A percentile compares a stretch with the other conserved stretches of the same genome.
phyloP scores from a whole-genome alignment of 2,113 vertebrate species.

The Anhinga rufa region DNA sequence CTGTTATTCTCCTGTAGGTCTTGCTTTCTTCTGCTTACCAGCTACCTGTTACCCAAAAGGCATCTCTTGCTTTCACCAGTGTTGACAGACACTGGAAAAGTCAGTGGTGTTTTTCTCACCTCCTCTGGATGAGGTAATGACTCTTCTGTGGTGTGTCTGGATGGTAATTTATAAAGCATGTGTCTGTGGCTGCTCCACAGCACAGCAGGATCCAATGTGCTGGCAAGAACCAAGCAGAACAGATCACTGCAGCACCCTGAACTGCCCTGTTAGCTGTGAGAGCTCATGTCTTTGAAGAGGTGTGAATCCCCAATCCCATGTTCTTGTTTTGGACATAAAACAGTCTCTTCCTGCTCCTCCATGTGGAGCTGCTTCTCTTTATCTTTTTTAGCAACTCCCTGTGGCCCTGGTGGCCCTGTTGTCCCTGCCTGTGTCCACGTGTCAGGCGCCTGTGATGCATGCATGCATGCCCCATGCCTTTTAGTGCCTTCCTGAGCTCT shows the following conservation, averaged over 20 bases:
- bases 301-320: background rate
- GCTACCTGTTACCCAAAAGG: background rate
- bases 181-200: background rate
- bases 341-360: background rate
- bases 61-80: background rate
- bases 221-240: background rate
- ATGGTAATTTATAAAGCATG: background rate
- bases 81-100: background rate
- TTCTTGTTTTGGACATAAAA: background rate
- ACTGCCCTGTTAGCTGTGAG: background rate
- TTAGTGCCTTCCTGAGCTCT: background rate
- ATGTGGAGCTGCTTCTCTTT: background rate
- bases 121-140: background rate
- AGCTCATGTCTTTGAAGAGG: background rate
- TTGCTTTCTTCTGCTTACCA: background rate
- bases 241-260: background rate
- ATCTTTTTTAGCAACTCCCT: background rate
- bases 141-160: background rate
- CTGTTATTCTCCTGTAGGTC: background rate
- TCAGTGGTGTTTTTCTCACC: background rate
- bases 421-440: too few species aligned
- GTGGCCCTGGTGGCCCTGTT: background rate
- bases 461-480: rapidly evolving
- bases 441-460: background rate
- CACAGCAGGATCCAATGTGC: background rate